Evolutionary conservation across 2,113 vertebrate genomes (phyloP), one percentile per base, ranked within the genome.

Genomic region (Oncorhynchus clarkii): DNA sequence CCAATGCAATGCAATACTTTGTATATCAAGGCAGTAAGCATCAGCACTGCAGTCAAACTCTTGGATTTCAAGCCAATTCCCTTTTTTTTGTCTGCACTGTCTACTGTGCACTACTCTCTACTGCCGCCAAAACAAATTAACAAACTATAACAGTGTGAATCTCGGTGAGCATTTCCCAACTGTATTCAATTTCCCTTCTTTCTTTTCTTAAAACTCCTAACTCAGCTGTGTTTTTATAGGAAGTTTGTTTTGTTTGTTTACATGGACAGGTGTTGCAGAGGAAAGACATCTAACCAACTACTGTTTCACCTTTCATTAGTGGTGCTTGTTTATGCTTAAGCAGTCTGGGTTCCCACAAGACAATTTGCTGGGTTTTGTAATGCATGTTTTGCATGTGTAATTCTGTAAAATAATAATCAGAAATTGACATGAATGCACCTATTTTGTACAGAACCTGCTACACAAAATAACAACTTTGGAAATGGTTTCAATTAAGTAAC

Each of bases 61-160:
- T 22, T 64, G 11, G 65, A 27, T 29, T 67, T 67, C 14, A 4
- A 66, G 64, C 71, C 31, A 78, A 71, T 78, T 76, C 71, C 71
- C 49, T 76, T 74, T 26, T 74, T 26, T 14, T 62, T 65, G 51
- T 26, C 75, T 70, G 60, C 31, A 54, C 26, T 67, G 74, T 80
- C 66, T 49, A 3, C 54, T 45, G 75, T 78, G 67, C 20, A 65
- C 69, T 45, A 45, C 39, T 45, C 8, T 45, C 2, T 45, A 51
- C 77, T 77, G 82, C 78, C 77, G 82, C 76, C 72, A 79, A 76
- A 85, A 81, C 76, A 83, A 81, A 79, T 79, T 66, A 83, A 76
- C 72, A 79, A 73, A 16, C 59, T 62, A 75, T 75, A 79, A 83
- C 75, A 82, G 72, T 71, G 54, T 18, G 24, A n/a, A n/a, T 75